These are phyloP conservation scores for Sebastes schlegelii DNA, from an alignment of 2,113 vertebrate species.

Conservation along the genomic window DNA sequence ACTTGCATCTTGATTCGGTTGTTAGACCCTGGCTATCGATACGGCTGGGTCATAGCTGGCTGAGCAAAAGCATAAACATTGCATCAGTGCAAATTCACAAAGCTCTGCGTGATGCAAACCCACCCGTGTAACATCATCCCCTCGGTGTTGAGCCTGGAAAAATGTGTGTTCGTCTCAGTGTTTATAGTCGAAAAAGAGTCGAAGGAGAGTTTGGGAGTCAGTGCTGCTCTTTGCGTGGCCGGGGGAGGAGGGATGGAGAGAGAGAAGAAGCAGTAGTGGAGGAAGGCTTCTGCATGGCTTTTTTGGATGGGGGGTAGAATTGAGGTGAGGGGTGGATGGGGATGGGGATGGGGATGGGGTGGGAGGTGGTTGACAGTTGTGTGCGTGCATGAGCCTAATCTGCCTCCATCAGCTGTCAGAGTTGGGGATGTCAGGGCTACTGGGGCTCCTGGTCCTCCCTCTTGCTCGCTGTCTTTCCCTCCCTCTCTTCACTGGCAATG, in stretches of 20 bases:
- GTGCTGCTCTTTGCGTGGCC: conserved; percentile 15
- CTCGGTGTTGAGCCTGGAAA: background rate
- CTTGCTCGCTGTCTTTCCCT: conserved; percentile 27
- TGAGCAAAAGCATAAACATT: conserved; percentile 26
- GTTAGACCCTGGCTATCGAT: conserved; percentile 41
- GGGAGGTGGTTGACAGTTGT: conserved; percentile 77
- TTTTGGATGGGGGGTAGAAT: conserved; percentile 25
- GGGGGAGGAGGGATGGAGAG: conserved; percentile 40
- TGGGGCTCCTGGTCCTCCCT: conserved; percentile 62
- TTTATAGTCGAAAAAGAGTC: background rate
- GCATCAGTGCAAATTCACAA: conserved; percentile 30
- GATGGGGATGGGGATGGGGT: conserved; percentile 39
- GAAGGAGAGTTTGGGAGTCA: conserved; percentile 48
- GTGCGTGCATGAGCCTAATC: conserved; percentile 74
- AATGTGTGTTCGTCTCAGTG: background rate
- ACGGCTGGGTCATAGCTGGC: conserved; percentile 15
- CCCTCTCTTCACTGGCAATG: conserved; percentile 82
- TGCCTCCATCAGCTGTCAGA: conserved; percentile 82
- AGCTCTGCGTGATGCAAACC: conserved; percentile 31
- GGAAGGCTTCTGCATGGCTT: conserved; percentile 34
- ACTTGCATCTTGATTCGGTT: conserved; percentile 52
- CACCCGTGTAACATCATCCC: background rate
- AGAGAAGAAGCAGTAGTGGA: conserved; percentile 51
- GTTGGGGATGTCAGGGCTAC: conserved; percentile 73
- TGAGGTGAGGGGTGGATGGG: conserved; percentile 30